Conservation (phyloP, 1,140 invertebrate genomes). For the Thrips palmi region DNA sequence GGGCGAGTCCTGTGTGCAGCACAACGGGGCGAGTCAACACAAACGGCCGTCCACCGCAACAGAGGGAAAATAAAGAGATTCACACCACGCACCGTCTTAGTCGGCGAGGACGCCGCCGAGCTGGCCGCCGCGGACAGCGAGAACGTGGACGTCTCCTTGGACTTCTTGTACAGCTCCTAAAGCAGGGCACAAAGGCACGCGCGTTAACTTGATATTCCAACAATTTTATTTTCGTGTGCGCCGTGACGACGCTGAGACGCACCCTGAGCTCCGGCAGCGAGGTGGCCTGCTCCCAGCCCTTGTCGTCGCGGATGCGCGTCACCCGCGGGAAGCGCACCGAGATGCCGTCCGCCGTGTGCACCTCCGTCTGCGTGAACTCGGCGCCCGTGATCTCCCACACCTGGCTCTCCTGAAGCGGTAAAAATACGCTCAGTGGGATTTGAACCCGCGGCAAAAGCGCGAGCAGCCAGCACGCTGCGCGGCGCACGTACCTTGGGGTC, state of each 20-base stretch:
- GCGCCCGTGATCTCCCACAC: conserved; percentile 91
- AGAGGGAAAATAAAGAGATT: too few species aligned
- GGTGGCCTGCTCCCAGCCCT: conserved; percentile 68
- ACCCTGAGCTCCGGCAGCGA: conserved; percentile 47
- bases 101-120: not conserved
- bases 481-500: conserved; percentile 44
- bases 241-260: conserved; percentile 5
- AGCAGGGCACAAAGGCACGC: not conserved
- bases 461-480: not conserved
- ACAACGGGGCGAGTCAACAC: conserved; percentile 2
- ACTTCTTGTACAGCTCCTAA: conserved; percentile 13
- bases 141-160: conserved; percentile 15
- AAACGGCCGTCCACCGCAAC: too few species aligned
- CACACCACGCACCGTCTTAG: too few species aligned
- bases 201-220: not conserved
- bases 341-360: conserved; percentile 79
- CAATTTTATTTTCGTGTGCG: too few species aligned
- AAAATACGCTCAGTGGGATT: too few species aligned
- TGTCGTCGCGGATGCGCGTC: conserved; percentile 64
- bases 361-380: conserved; percentile 71
- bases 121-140: conserved; percentile 1
- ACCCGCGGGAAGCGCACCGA: conserved; percentile 85
- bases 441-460: too few species aligned
- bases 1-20: not conserved
- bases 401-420: conserved; percentile 46